Base-by-base conservation (phyloP, 2,113 vertebrate genomes). In the Rhynchomys soricoides region DNA sequence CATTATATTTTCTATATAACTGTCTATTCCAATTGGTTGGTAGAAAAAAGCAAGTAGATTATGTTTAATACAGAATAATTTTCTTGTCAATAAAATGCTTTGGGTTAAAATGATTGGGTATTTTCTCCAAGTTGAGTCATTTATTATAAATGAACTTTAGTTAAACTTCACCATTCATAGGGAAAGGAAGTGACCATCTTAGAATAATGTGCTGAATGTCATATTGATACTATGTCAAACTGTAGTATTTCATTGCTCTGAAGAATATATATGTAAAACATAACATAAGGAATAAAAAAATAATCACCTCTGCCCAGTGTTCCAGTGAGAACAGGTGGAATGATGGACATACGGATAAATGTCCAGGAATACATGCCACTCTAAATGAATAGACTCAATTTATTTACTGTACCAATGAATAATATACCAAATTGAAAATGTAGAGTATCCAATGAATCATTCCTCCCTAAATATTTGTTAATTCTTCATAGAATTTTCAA, bases 61-160 rank as follows among this genome's bases (percentile, higher is more conserved):
- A 82, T 71, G 87, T 52, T 93, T 77, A 90, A 94, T 91, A 78
- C 17, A 31, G 70, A 91, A 88, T 34, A n/a, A 26, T 82, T 70
- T 94, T n/a, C 43, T 87, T 90, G 15, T 52, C 37, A 50, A 34
- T 88, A 70, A 8, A 88, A 9, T 81, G 70, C 29, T 94, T 89
- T 21, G 91, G 10, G 8, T 68, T 86, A 95, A 96, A 94, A 15
- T 83, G 16, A 21, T 91, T 83, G 55, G n/a, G 70, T 87, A 50
- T 93, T 4, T 87, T 93, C 29, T 73, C 34, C 57, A 24, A 45
- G 17, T 64, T 91, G 68, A 59, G 5, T 7, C 40, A 19, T 48
- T 95, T 87, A 26, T 94, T 86, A 94, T 74, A 92, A 93, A 92
- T 37, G 9, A 94, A 17, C 26, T 79, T 91, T 62, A 57, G 57